Conservation (phyloP, 92 coral and sea anemone species). For the Galaxea fascicularis region DNA sequence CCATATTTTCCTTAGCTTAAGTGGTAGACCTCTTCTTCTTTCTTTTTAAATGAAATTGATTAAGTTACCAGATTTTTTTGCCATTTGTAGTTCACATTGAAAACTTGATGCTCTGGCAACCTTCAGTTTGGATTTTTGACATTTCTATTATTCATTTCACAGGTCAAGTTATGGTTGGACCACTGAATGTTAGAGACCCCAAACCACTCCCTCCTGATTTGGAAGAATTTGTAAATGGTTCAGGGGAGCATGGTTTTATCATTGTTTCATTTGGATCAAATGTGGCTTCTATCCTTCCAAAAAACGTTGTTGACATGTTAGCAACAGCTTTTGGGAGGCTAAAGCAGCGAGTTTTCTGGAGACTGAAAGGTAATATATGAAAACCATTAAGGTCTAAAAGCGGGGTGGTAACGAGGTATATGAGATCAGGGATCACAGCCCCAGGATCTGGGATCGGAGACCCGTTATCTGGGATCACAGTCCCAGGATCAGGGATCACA, state of each 20-base stretch:
- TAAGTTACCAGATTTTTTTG: no score
- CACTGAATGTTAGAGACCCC: constrained; percentile 41
- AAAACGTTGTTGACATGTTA: constrained; percentile 37
- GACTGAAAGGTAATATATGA: constrained; percentile 35
- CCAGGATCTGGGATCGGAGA: no score
- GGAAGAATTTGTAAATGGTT: constrained; percentile 48
- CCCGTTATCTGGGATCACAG: no score
- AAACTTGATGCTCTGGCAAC: not conserved
- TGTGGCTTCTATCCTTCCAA: constrained; percentile 34
- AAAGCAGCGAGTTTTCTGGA: constrained; percentile 59
- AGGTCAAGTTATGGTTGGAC: constrained; percentile 67
- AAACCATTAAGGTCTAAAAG: no score
- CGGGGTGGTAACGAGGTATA: no score
- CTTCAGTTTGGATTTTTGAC: not conserved
- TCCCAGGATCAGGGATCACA: no score
- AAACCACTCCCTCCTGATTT: constrained; percentile 55
- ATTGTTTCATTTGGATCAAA: constrained; percentile 62
- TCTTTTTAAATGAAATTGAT: no score
- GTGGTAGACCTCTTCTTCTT: no score
- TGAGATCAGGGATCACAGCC: no score
- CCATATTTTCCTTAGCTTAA: no score
- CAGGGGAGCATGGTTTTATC: constrained; percentile 57
- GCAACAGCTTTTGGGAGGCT: constrained; percentile 59
- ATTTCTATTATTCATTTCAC: not conserved
- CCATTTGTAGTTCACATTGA: no score